phyloP scores from a whole-genome alignment of 2,888 invertebrate species.

The Leucophora obtusa region DNA sequence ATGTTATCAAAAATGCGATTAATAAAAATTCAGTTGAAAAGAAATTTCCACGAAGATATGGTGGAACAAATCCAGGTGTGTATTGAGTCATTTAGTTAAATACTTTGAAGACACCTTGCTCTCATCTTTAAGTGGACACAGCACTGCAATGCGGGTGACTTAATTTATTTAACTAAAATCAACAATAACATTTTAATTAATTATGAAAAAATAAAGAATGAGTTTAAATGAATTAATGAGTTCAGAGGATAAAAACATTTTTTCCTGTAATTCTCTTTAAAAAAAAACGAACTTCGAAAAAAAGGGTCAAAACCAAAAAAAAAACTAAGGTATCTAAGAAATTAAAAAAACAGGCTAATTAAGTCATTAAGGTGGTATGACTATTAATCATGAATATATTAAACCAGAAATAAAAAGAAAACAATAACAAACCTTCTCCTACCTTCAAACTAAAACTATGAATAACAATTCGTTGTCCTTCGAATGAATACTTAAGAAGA shows the following conservation, averaged over 20 bases:
- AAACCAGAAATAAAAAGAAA: neutral
- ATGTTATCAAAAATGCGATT: slow-evolving; percentile 29
- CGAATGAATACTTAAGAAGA: slow-evolving; percentile 24
- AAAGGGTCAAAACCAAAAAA: slow-evolving; percentile 19
- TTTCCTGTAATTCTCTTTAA: slow-evolving; percentile 13
- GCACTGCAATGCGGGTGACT: slow-evolving; percentile 32
- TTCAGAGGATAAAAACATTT: slow-evolving; percentile 44
- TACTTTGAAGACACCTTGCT: slow-evolving; percentile 53
- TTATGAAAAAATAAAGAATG: slow-evolving; percentile 44
- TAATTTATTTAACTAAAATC: slow-evolving; percentile 26
- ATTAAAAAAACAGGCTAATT: slow-evolving; percentile 51
- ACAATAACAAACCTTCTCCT: slow-evolving; percentile 20
- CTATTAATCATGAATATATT: slow-evolving; percentile 62
- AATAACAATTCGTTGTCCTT: slow-evolving; percentile 51
- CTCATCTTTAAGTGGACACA: neutral
- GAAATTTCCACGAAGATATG: neutral
- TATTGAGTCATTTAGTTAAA: slow-evolving; percentile 58
- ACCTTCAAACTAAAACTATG: slow-evolving; percentile 17
- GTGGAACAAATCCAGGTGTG: slow-evolving; percentile 51
- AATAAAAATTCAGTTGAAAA: slow-evolving; percentile 32
- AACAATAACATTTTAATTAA: slow-evolving; percentile 52
- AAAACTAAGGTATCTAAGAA: slow-evolving; percentile 42
- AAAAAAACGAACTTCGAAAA: neutral
- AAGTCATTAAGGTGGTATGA: slow-evolving; percentile 62
- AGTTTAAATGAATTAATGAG: slow-evolving; percentile 54